Evolutionary conservation across 2,888 invertebrate genomes (phyloP).

Genomic region (Caenorhabditis sp.): DNA sequence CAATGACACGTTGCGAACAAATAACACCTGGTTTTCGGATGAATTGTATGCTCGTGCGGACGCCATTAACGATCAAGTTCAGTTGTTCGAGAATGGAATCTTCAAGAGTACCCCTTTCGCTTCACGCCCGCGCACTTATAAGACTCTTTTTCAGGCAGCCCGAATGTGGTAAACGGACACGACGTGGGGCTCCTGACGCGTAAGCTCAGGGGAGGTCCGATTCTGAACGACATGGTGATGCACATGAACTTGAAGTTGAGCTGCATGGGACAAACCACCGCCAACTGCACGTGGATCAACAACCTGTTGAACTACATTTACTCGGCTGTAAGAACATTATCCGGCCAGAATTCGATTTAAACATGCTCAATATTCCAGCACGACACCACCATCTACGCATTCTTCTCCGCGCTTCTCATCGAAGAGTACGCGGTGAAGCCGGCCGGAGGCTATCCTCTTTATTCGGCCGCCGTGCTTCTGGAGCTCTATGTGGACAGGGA

Average conservation of each 20-base stretch:
- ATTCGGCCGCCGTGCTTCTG: slow-evolving; percentile 63
- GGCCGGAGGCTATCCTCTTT: slow-evolving; percentile 64
- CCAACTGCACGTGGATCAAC: slow-evolving; percentile 62
- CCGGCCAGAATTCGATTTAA: not conserved
- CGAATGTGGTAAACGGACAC: slow-evolving; percentile 46
- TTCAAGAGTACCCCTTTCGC: no score
- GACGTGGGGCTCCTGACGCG: slow-evolving; percentile 41
- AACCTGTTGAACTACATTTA: slow-evolving; percentile 65
- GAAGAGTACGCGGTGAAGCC: slow-evolving; percentile 54
- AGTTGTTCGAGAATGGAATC: slow-evolving; percentile 64
- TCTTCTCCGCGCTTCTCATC: slow-evolving; percentile 63
- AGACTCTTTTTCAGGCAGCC: slow-evolving; percentile 36
- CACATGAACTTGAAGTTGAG: slow-evolving; percentile 61
- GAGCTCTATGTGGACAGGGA: slow-evolving; percentile 60
- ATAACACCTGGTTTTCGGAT: slow-evolving; percentile 56
- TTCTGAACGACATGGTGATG: slow-evolving; percentile 63
- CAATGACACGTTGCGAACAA: slow-evolving; percentile 31
- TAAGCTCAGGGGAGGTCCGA: slow-evolving; percentile 50
- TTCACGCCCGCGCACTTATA: no score
- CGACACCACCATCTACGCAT: slow-evolving; percentile 68
- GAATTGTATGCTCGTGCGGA: slow-evolving; percentile 46
- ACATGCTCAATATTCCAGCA: slow-evolving; percentile 53
- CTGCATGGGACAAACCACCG: slow-evolving; percentile 33
- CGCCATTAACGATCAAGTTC: slow-evolving; percentile 58
- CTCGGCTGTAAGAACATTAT: slow-evolving; percentile 59